These are phyloP conservation scores for Drosophila takahashii DNA, from an alignment of 1,140 invertebrate species.

Conservation along the genomic window DNA sequence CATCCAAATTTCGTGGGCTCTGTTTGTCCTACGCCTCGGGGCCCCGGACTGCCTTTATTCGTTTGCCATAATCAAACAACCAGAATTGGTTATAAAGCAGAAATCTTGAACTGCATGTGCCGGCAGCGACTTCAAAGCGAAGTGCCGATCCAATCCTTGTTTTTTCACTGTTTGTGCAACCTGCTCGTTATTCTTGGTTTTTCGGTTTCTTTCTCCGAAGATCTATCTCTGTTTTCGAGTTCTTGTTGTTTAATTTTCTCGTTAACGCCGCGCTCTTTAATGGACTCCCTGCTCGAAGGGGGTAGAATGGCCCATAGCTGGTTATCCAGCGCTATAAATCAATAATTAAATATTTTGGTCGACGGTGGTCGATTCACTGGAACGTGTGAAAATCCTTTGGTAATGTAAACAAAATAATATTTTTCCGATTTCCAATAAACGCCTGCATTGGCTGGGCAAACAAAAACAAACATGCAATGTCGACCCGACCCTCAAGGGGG, in stretches of 20 bases:
- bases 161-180: constrained; percentile 18
- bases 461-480: constrained; percentile 50
- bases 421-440: constrained; percentile 68
- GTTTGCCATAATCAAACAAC: constrained; percentile 78
- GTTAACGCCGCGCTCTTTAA: constrained; percentile 69
- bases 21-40: constrained; percentile 50
- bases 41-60: constrained; percentile 53
- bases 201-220: constrained; percentile 21
- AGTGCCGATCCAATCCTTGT: constrained; percentile 35
- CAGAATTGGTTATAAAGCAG: constrained; percentile 73
- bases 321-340: constrained; percentile 63
- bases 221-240: constrained; percentile 16
- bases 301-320: constrained; percentile 11
- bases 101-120: constrained; percentile 51
- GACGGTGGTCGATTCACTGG: constrained; percentile 32
- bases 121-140: constrained; percentile 66
- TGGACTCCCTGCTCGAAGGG: constrained; percentile 33
- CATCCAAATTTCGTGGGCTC: constrained; percentile 44
- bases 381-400: constrained; percentile 81
- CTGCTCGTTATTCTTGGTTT: constrained; percentile 56
- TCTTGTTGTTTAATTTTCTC: constrained; percentile 64
- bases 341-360: constrained; percentile 73
- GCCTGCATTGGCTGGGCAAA: constrained; percentile 46
- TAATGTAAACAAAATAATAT: constrained; percentile 70
- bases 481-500: constrained; percentile 15